phyloP scores from a whole-genome alignment of 1,140 invertebrate species.

The Hyles euphorbiae region DNA sequence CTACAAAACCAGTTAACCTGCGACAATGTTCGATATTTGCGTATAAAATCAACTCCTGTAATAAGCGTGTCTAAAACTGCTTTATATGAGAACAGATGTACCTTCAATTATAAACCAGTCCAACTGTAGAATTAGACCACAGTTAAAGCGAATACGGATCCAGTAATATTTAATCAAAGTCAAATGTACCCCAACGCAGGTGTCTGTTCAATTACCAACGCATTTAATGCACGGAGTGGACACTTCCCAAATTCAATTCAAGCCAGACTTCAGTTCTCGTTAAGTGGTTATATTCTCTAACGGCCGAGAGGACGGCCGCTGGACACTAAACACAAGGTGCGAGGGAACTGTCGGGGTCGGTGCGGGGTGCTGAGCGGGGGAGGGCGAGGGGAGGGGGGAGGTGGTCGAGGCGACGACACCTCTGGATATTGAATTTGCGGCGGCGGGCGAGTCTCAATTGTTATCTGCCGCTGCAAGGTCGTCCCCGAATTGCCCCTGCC shows the following conservation, averaged over 20 bases:
- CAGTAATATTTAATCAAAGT: too few relatives aligned
- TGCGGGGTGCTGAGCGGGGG: constrained; percentile 12
- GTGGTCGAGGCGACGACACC: constrained; percentile 42
- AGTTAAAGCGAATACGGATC: too few relatives aligned
- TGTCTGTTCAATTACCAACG: constrained; percentile 29
- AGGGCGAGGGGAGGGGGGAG: too few relatives aligned
- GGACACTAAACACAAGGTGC: constrained; percentile 56
- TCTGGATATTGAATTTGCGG: constrained; percentile 70
- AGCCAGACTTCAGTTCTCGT: constrained; percentile 62
- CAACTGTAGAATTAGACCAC: too few relatives aligned
- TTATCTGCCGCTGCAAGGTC: constrained; percentile 69
- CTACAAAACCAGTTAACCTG: too few relatives aligned
- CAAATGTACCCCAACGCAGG: constrained; percentile 3
- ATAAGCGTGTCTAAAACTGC: too few relatives aligned
- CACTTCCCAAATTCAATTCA: constrained; percentile 65
- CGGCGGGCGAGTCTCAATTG: constrained; percentile 58
- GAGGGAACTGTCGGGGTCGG: constrained; percentile 18
- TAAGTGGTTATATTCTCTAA: constrained; percentile 70
- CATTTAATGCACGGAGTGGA: constrained; percentile 49
- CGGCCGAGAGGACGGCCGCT: constrained; percentile 37
- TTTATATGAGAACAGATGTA: too few relatives aligned
- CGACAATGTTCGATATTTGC: too few relatives aligned
- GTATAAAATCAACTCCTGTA: too few relatives aligned
- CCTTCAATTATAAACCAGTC: too few relatives aligned
- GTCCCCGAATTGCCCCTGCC: constrained; percentile 35